These are phyloP conservation scores for Oenanthe melanoleuca DNA, from an alignment of 2,113 vertebrate species.

Conservation along the genomic window DNA sequence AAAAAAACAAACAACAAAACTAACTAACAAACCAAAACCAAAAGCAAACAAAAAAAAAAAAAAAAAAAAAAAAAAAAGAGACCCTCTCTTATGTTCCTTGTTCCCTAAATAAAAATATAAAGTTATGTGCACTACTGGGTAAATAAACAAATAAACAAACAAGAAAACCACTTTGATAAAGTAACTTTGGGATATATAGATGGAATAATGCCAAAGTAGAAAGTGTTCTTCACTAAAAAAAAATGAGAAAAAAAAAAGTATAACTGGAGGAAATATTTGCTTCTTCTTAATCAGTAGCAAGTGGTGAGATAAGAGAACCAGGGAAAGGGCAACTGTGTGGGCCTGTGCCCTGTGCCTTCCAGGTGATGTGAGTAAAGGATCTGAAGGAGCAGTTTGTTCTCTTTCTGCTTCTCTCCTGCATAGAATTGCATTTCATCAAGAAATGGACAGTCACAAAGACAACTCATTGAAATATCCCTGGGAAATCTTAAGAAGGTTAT, in stretches of 20 bases:
- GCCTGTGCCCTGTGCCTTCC: neutral
- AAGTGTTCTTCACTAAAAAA: neutral
- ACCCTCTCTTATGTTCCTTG: neutral
- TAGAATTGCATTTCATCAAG: neutral
- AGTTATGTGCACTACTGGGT: neutral
- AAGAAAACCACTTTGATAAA: neutral
- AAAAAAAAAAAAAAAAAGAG: no score
- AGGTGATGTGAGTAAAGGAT: rapidly evolving
- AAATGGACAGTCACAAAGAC: neutral
- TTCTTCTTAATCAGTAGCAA: neutral
- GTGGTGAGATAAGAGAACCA: neutral
- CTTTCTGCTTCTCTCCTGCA: neutral
- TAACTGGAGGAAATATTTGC: neutral
- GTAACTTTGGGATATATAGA: neutral
- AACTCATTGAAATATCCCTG: neutral
- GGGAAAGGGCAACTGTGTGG: neutral
- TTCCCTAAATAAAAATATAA: neutral
- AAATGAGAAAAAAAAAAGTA: neutral
- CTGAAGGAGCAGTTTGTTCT: neutral
- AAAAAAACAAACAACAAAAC: neutral
- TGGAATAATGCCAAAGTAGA: neutral
- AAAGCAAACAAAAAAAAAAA: no score
- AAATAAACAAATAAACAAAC: neutral
- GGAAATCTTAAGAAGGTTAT: neutral
- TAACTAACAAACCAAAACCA: no score